Base-by-base conservation (phyloP, 2,888 invertebrate genomes). In the Boloria selene region DNA sequence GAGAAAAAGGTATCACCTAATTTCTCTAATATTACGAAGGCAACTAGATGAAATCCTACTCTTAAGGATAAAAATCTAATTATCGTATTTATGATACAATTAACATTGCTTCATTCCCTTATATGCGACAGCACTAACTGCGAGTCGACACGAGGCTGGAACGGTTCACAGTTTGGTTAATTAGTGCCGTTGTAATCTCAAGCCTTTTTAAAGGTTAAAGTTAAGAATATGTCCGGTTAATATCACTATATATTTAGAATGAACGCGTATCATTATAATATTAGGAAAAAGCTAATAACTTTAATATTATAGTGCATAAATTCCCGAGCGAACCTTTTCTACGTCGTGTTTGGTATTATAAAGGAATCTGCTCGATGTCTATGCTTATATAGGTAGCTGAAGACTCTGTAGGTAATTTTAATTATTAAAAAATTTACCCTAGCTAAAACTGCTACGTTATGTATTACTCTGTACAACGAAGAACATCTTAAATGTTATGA, bases 11-110 rank as follows among this genome's bases (percentile, higher is more conserved):
- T 87, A 90, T 86, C 79, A 86, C 88, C 88, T 90, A 90, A 83
- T 81, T 88, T 85, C 87, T 88, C 90, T 92, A 90, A 86, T 77
- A 84, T 86, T 90, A 91, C 88, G 85, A 92, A 92, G 91, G 91
- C 92, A 90, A 87, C 92, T 92, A 92, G 86, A 92, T 90, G 90
- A 90, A 91, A 89, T 86, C 87, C 92, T 92, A 92, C 92, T 81
- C 89, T 91, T 91, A 92, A 80, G 83, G 87, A 90, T 92, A 90
- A 90, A 90, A 90, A 84, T 90, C 89, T 90, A 91, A 89, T 88
- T 91, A 91, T 80, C 77, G 84, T 90, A 90, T 83, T 81, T 86
- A 88, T 88, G 85, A 91, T 92, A 90, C 90, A 92, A 90, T 91
- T 91, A 91, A 90, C 89, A 92, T 92, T 91, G 92, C 92, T 92